These are phyloP conservation scores for Amblyteles armatorius DNA, from an alignment of 2,888 invertebrate species.

Conservation along the genomic window DNA sequence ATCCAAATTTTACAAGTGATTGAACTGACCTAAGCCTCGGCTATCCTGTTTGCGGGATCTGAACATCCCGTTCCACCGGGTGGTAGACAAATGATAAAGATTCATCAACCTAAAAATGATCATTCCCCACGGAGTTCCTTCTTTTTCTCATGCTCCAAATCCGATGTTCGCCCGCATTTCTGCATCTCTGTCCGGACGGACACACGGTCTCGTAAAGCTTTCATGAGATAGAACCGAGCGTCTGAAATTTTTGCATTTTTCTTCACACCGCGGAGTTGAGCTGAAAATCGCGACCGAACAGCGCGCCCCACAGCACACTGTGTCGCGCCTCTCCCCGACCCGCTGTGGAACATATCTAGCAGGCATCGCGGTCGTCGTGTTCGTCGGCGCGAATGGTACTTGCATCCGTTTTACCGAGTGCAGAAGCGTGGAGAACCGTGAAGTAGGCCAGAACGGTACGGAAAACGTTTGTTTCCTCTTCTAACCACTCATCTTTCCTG, in stretches of 20 bases:
- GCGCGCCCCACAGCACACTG: not conserved
- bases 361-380: conserved; percentile 18
- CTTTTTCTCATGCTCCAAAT: not conserved
- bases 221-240: not conserved
- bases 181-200: not conserved
- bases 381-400: conserved; percentile 42
- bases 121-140: not conserved
- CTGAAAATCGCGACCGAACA: not conserved
- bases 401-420: conserved; percentile 13
- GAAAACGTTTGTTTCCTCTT: conserved; percentile 61
- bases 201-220: not conserved
- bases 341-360: not conserved
- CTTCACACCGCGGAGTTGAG: not conserved
- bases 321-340: not conserved
- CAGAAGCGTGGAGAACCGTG: conserved; percentile 10
- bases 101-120: not conserved
- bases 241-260: not conserved
- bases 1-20: conserved; percentile 76
- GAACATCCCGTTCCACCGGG: conserved; percentile 15
- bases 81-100: conserved; percentile 18
- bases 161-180: not conserved
- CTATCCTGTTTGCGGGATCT: conserved; percentile 43
- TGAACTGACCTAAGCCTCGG: conserved; percentile 70
- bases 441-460: conserved; percentile 31
- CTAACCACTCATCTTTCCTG: conserved; percentile 60